phyloP scores from a whole-genome alignment of 2,113 vertebrate species.

The Orientallactaga bullata region DNA sequence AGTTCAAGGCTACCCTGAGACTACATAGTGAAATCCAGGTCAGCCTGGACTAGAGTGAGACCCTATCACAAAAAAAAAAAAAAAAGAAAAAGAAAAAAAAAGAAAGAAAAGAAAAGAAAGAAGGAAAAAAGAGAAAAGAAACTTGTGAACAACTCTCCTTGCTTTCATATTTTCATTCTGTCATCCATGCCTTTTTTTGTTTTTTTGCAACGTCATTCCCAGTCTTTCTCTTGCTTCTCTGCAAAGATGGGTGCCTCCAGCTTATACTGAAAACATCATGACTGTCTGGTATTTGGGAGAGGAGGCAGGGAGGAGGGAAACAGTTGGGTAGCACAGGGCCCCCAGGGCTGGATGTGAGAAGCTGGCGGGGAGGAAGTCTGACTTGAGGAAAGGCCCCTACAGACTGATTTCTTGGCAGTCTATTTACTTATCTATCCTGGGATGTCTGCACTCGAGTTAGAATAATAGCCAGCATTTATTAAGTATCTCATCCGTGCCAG shows the following conservation, averaged over 20 bases:
- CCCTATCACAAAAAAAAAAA: too few relatives aligned
- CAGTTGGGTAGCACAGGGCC: neutral
- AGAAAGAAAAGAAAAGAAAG: too few relatives aligned
- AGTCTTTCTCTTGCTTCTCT: neutral
- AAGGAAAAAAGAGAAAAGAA: too few relatives aligned
- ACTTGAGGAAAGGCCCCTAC: constrained; percentile 47
- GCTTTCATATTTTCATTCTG: neutral
- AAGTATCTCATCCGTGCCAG: constrained; percentile 44
- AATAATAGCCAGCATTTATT: constrained; percentile 59
- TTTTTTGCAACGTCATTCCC: neutral
- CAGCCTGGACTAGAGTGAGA: too few relatives aligned
- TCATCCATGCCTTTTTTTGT: neutral
- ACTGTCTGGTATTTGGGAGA: neutral
- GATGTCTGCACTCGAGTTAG: constrained; percentile 41
- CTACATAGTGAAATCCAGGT: too few relatives aligned
- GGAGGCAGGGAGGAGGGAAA: neutral
- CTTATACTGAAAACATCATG: neutral
- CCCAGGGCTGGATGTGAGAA: neutral
- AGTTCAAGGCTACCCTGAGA: too few relatives aligned
- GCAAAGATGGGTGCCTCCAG: neutral
- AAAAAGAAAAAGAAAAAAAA: too few relatives aligned
- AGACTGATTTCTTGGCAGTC: constrained; percentile 67
- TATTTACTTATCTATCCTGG: constrained; percentile 26
- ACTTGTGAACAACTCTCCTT: too few relatives aligned
- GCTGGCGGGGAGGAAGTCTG: constrained; percentile 55